Evolutionary conservation across 2,888 invertebrate genomes (phyloP), one percentile per base, ranked within the genome.

Genomic region (Dryadula phaetusa): DNA sequence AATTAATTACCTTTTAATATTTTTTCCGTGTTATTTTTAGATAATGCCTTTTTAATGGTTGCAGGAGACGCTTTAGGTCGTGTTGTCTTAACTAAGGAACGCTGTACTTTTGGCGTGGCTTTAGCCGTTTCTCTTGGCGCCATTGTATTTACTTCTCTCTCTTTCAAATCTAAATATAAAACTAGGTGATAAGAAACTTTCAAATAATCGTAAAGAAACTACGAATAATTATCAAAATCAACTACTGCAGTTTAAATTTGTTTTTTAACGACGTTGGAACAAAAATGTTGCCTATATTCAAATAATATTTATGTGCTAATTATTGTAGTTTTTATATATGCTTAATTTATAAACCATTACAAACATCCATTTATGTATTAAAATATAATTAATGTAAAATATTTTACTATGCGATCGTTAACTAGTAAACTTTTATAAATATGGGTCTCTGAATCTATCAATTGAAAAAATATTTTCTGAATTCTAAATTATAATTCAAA

Each of bases 41-140:
- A 65, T 68, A 80, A 77, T 6, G 79, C 76, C 70, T 86, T 88
- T 79, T 85, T 87, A 40, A 81, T 71, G 25, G 77, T 73, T 44
- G 77, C 74, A 1, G 88, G 85, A 18, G 84, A 83, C n/a, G 84
- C 76, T 74, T 79, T 82, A 8, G 72, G 70, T 71, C 82, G 85
- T 0, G 77, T 61, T 6, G 81, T 75, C 74, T 83, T 87, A 3
- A 73, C 68, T 28, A 80, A 73, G n/a, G 71, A 76, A 40, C 82
- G 83, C 71, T 84, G 84, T 62, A 79, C 76, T 76, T 85, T 87
- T 18, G 84, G 78, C 63, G 82, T 80, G 4, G 79, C 60, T 79
- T 88, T 88, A 0, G 80, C 74, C 16, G 80, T 80, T 74, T 86
- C 85, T 74, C 84, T 79, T 22, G 90, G 89, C 62, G 89, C 89